Evolutionary conservation across 2,113 vertebrate species (phyloP).

Genomic region (Gracilinanus agilis): DNA sequence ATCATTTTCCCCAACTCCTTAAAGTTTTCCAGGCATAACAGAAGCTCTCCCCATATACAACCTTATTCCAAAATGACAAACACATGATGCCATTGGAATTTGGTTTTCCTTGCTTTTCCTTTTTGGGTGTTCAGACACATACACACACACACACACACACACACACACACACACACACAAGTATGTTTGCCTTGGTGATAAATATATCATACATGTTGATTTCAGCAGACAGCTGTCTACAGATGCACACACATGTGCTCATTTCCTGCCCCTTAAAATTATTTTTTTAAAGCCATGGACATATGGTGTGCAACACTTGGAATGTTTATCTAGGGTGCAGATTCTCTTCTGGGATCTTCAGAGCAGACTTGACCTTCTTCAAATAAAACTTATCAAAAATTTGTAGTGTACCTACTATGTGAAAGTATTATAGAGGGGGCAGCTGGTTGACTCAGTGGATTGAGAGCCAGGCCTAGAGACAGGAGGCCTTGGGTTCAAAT

Average conservation of each 20-base stretch:
- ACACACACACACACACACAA: slow-evolving; percentile 73
- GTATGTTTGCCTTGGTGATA: slow-evolving; percentile 74
- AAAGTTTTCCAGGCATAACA: slow-evolving; percentile 73
- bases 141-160: neutral
- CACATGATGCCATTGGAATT: slow-evolving; percentile 75
- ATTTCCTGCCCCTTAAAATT: slow-evolving; percentile 80
- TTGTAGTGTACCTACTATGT: neutral
- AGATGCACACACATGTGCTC: slow-evolving; percentile 78
- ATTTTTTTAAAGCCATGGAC: slow-evolving; percentile 70
- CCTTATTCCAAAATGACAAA: slow-evolving; percentile 78
- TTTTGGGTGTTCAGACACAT: slow-evolving; percentile 67
- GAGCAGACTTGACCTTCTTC: slow-evolving; percentile 77
- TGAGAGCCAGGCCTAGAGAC: too few species aligned
- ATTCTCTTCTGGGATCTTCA: slow-evolving; percentile 71
- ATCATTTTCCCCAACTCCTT: slow-evolving; percentile 70
- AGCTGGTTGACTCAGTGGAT: too few species aligned
- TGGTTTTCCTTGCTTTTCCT: slow-evolving; percentile 64
- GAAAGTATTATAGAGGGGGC: neutral
- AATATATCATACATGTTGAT: slow-evolving; percentile 71
- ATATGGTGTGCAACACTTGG: slow-evolving; percentile 80
- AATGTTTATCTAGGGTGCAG: slow-evolving; percentile 78
- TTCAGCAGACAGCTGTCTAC: slow-evolving; percentile 75
- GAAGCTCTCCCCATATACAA: slow-evolving; percentile 75
- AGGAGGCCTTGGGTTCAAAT: too few species aligned
- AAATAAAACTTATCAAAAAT: slow-evolving; percentile 61